phyloP scores from a whole-genome alignment of 2,797 vertebrate genomes.

The Macroramphosus scolopax region DNA sequence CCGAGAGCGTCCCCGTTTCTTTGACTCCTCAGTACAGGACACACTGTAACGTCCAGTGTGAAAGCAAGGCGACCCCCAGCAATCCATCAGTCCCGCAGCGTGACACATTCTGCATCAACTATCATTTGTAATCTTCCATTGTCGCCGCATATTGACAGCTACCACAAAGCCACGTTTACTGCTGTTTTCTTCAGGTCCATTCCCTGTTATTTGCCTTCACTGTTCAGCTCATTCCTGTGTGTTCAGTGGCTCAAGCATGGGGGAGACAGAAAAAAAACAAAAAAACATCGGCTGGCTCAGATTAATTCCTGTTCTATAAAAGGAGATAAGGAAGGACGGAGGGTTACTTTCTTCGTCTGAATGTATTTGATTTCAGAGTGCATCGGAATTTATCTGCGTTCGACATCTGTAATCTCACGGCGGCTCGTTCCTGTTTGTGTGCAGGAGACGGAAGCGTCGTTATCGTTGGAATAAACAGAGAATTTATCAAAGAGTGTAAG shows the following conservation, averaged over 20 bases:
- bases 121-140: constrained; percentile 41
- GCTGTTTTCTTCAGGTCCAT: constrained; percentile 30
- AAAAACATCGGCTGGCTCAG: too few relatives aligned
- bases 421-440: constrained; percentile 41
- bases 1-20: constrained; percentile 1
- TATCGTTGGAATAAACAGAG: constrained; percentile 29
- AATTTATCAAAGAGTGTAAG: constrained; percentile 40
- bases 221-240: constrained; percentile 37
- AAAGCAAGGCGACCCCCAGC: constrained; percentile 26
- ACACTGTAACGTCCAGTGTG: neutral
- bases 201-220: constrained; percentile 31
- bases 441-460: constrained; percentile 24
- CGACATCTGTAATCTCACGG: constrained; percentile 34
- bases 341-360: constrained; percentile 36
- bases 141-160: constrained; percentile 31
- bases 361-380: constrained; percentile 64
- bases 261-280: too few relatives aligned
- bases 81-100: constrained; percentile 31
- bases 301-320: too few relatives aligned
- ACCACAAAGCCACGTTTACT: constrained; percentile 20
- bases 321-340: constrained; percentile 13
- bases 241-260: constrained; percentile 17
- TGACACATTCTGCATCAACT: constrained; percentile 36
- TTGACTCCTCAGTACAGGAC: too few relatives aligned
- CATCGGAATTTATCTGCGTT: constrained; percentile 43